Conservation (phyloP, 1,140 invertebrate species). For the Acyrthosiphon pisum region DNA sequence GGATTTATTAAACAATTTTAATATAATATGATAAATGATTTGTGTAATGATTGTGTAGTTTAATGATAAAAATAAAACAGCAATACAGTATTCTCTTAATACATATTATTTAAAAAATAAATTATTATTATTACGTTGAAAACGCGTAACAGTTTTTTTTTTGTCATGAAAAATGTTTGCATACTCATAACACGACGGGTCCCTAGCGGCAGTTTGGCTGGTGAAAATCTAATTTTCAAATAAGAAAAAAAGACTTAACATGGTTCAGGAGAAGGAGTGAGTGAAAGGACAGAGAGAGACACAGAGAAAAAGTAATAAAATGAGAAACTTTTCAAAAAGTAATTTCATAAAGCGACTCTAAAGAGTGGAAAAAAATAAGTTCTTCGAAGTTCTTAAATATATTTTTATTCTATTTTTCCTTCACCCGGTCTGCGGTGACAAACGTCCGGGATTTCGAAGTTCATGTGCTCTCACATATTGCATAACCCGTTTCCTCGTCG, state of each 20-base stretch:
- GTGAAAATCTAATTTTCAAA: slow-evolving; percentile 57
- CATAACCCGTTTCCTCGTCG: slow-evolving; percentile 53
- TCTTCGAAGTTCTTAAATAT: slow-evolving; percentile 56
- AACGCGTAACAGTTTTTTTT: slow-evolving; percentile 23
- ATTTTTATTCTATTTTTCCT: slow-evolving; percentile 54
- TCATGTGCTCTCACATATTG: slow-evolving; percentile 47
- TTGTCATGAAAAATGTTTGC: slow-evolving; percentile 41
- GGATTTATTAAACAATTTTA: not conserved
- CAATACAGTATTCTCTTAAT: not conserved
- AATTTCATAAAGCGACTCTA: slow-evolving; percentile 57
- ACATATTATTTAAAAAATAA: slow-evolving; percentile 16
- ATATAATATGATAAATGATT: slow-evolving; percentile 16
- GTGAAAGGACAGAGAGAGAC: slow-evolving; percentile 19
- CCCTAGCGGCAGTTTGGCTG: slow-evolving; percentile 47
- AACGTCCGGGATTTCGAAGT: slow-evolving; percentile 51
- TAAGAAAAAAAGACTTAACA: slow-evolving; percentile 55
- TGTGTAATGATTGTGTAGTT: not conserved
- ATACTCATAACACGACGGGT: slow-evolving; percentile 34
- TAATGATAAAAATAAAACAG: not conserved
- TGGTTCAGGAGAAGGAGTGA: not conserved
- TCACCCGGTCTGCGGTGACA: slow-evolving; percentile 41
- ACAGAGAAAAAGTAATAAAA: slow-evolving; percentile 55
- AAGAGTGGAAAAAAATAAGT: slow-evolving; percentile 57
- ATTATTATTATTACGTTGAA: slow-evolving; percentile 29
- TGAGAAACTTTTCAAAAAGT: slow-evolving; percentile 57